These are phyloP conservation scores for Pammene fasciana DNA, from an alignment of 2,888 invertebrate genomes.

Conservation along the genomic window DNA sequence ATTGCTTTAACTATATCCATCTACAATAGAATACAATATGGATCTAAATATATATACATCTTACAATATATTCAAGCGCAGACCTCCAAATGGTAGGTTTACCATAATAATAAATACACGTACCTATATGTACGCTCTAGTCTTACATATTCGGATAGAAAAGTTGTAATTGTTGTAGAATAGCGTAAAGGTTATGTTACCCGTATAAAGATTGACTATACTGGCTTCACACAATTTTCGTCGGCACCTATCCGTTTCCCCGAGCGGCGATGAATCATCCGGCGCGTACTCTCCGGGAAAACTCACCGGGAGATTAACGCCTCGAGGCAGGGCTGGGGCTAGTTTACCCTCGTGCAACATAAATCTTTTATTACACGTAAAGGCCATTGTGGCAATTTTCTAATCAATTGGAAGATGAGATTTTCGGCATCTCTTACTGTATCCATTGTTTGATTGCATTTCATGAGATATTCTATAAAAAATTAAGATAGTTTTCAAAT, in stretches of 20 bases:
- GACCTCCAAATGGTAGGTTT: too few relatives aligned
- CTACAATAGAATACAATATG: too few relatives aligned
- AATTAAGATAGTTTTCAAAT: too few relatives aligned
- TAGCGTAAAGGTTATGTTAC: conserved; percentile 8
- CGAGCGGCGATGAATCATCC: conserved; percentile 61
- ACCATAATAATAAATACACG: too few relatives aligned
- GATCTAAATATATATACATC: too few relatives aligned
- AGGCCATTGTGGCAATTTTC: conserved; percentile 28
- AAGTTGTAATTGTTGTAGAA: background rate
- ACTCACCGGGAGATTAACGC: conserved; percentile 59
- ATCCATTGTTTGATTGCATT: background rate
- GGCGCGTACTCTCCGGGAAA: conserved; percentile 60
- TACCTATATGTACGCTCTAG: too few relatives aligned
- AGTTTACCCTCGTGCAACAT: conserved; percentile 20
- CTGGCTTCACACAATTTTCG: conserved; percentile 17
- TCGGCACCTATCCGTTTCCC: conserved; percentile 32
- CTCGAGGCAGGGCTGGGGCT: conserved; percentile 47
- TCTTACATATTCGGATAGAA: too few relatives aligned
- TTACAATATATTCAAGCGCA: too few relatives aligned
- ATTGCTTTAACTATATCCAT: too few relatives aligned
- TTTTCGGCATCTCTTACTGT: conserved; percentile 19
- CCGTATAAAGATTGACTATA: background rate
- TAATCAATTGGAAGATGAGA: conserved; percentile 26
- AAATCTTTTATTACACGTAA: conserved; percentile 30
- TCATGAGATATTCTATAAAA: background rate